Evolutionary conservation across 2,888 invertebrate species (phyloP).

Genomic region (Halictus quadricinctus): DNA sequence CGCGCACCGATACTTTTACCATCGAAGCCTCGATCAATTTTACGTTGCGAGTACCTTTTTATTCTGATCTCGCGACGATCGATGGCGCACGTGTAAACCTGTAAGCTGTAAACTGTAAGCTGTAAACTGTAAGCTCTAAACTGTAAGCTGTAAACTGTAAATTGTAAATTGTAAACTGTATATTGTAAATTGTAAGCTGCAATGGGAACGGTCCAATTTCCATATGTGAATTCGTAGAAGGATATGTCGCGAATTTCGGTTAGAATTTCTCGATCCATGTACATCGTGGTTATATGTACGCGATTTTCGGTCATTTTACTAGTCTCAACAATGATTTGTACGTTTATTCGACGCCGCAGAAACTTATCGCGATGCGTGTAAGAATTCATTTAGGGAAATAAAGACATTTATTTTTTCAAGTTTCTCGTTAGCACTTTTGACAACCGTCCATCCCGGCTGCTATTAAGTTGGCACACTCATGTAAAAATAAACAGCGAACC

Average conservation of each 20-base stretch:
- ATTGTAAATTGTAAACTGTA: not conserved
- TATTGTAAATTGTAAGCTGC: not conserved
- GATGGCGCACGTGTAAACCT: not conserved
- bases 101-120: not conserved
- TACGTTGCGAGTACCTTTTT: not conserved
- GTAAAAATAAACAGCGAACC: too few relatives aligned
- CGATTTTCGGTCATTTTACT: not conserved
- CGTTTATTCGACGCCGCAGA: not conserved
- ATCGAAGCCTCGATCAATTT: not conserved
- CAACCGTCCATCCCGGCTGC: too few relatives aligned
- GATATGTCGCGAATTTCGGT: not conserved
- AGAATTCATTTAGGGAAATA: conserved; percentile 19
- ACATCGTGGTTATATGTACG: not conserved
- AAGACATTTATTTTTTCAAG: not conserved
- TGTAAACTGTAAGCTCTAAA: not conserved
- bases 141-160: not conserved
- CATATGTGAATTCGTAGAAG: not conserved
- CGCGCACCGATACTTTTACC: not conserved
- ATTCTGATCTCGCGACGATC: not conserved
- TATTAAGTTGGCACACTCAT: too few relatives aligned
- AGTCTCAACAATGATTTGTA: conserved; percentile 7
- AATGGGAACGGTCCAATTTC: not conserved
- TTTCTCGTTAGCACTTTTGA: not conserved
- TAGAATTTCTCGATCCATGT: not conserved
- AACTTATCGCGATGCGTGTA: not conserved